These are phyloP conservation scores for Aphelenchoides fujianensis DNA, from an alignment of 1,140 invertebrate species.

Conservation along the genomic window DNA sequence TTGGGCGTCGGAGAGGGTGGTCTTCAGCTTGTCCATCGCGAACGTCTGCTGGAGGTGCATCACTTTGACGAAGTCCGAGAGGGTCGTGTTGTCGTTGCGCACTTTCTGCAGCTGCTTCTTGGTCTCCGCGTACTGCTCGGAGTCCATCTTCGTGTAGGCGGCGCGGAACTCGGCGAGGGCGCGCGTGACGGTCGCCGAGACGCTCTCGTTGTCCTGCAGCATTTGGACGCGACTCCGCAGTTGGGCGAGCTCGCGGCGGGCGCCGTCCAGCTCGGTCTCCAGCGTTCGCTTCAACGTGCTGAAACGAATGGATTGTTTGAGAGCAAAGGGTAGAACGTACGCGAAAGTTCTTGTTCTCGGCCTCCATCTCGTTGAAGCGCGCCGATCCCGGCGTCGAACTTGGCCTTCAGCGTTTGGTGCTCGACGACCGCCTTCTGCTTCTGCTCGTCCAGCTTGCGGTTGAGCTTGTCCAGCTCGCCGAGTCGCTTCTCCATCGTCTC, in stretches of 20 bases:
- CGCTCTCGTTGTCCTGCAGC: not conserved
- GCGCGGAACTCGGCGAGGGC: conserved; percentile 17
- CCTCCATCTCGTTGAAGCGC: conserved; percentile 1
- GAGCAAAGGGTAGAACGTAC: not conserved
- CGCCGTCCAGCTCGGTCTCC: not conserved
- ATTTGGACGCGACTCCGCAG: not conserved
- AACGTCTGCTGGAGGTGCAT: conserved; percentile 1
- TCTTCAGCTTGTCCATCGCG: conserved; percentile 5
- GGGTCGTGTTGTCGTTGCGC: not conserved
- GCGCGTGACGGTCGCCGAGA: not conserved
- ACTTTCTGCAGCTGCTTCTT: not conserved
- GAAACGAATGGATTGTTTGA: not conserved
- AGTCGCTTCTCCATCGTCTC: conserved; percentile 13
- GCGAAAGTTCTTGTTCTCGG: not conserved
- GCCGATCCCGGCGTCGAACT: not conserved
- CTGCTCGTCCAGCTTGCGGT: conserved; percentile 15
- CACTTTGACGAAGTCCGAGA: not conserved
- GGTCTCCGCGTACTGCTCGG: not conserved
- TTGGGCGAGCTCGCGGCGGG: not conserved
- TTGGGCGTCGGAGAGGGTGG: not conserved
- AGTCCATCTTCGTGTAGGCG: conserved; percentile 2
- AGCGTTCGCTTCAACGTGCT: not conserved
- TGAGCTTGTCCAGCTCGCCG: not conserved
- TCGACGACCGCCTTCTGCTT: not conserved
- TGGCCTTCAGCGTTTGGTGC: not conserved